Percentiles rank a stretch among this genome's conserved stretches.
Evolutionary conservation across 2,113 vertebrate species (phyloP).

Genomic region (mouse (Mus musculus)): DNA sequence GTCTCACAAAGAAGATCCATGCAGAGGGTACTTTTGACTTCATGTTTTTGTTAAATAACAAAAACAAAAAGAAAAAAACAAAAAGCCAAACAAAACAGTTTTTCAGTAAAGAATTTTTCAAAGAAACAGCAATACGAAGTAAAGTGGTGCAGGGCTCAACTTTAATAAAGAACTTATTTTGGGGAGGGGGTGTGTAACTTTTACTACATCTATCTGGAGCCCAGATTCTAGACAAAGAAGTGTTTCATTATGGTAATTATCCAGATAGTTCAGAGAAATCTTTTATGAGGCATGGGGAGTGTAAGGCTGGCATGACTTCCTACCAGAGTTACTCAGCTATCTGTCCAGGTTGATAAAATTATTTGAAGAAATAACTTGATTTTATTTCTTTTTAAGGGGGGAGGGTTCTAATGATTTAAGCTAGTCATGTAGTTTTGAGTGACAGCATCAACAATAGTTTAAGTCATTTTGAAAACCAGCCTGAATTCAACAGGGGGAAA

Average conservation of each 20-base stretch:
- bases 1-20: not conserved
- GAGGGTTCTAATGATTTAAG: not conserved
- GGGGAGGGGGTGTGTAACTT: slow-evolving; percentile 38
- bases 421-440: slow-evolving; percentile 45
- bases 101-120: slow-evolving; percentile 69
- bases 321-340: slow-evolving; percentile 40
- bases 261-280: slow-evolving; percentile 64
- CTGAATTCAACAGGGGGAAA: slow-evolving; percentile 13
- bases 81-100: slow-evolving; percentile 18
- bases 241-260: slow-evolving; percentile 64
- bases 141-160: slow-evolving; percentile 56
- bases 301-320: slow-evolving; percentile 28
- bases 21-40: slow-evolving; percentile 31
- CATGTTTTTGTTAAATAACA: not conserved
- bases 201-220: slow-evolving; percentile 54
- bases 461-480: slow-evolving; percentile 43
- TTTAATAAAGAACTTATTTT: slow-evolving; percentile 74
- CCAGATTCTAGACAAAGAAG: slow-evolving; percentile 74
- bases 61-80: too few species aligned
- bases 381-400: slow-evolving; percentile 40
- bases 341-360: slow-evolving; percentile 59
- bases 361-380: slow-evolving; percentile 62
- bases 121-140: slow-evolving; percentile 34
- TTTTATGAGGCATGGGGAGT: slow-evolving; percentile 32
- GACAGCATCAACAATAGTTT: slow-evolving; percentile 18